These are phyloP conservation scores for Zhuqinia jingwanae DNA, from an alignment of 2,888 invertebrate species.

Conservation along the genomic window DNA sequence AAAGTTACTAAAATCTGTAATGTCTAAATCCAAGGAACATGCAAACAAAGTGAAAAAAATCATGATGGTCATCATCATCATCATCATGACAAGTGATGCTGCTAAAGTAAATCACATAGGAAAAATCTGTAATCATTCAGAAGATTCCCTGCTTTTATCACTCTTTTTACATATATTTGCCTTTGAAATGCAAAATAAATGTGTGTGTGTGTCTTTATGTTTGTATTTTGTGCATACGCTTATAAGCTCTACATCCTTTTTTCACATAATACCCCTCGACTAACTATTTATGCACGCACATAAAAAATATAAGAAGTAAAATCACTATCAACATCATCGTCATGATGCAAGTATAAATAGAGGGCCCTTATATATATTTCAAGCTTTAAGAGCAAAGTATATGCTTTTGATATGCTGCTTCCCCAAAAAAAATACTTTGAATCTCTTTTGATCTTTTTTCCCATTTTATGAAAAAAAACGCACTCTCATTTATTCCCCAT, in stretches of 20 bases:
- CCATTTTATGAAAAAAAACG: constrained; percentile 78
- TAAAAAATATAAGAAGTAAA: background rate
- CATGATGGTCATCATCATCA: too few species aligned
- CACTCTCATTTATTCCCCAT: constrained; percentile 78
- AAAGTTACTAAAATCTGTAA: background rate
- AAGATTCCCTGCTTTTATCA: background rate
- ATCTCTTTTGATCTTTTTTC: constrained; percentile 79
- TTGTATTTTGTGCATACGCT: constrained; percentile 34
- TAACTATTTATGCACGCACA: background rate
- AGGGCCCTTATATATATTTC: constrained; percentile 53
- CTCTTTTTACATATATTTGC: constrained; percentile 57
- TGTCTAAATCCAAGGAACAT: too few species aligned
- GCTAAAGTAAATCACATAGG: too few species aligned
- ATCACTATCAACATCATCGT: background rate
- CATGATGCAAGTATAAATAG: constrained; percentile 16
- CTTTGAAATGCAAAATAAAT: constrained; percentile 67
- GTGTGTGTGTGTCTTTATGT: too few species aligned
- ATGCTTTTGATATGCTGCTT: constrained; percentile 32
- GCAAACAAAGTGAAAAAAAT: too few species aligned
- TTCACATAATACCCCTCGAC: background rate
- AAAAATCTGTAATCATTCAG: background rate
- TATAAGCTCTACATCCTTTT: background rate
- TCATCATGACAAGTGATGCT: too few species aligned
- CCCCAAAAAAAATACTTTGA: constrained; percentile 68
- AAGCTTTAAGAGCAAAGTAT: constrained; percentile 54